These are phyloP conservation scores for Chymomyza procnemis DNA, from an alignment of 2,888 invertebrate species.

Conservation along the genomic window DNA sequence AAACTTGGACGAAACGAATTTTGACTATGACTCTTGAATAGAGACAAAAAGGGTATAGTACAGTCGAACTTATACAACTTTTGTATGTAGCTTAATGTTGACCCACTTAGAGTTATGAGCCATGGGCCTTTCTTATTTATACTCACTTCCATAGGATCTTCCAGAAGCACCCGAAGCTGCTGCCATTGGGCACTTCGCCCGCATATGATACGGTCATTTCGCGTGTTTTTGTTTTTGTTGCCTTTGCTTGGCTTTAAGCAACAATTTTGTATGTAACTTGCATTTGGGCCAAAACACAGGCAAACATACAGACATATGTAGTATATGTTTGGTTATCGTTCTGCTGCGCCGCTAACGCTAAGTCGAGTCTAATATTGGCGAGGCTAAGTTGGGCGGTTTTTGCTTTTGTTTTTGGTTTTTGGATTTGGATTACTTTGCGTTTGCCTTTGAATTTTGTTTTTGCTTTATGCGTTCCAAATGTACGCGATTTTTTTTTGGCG, in stretches of 20 bases:
- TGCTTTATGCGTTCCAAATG: slow-evolving; percentile 19
- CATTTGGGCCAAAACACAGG: not conserved
- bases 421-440: not conserved
- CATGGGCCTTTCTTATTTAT: slow-evolving; percentile 10
- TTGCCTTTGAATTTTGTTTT: not conserved
- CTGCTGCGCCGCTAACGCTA: slow-evolving; percentile 14
- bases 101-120: not conserved
- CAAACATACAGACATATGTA: not conserved
- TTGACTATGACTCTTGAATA: no score
- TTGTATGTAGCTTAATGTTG: not conserved
- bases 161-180: slow-evolving; percentile 96
- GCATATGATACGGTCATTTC: slow-evolving; percentile 93
- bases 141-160: slow-evolving; percentile 92
- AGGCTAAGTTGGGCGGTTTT: slow-evolving; percentile 40
- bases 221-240: slow-evolving; percentile 15
- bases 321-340: no score
- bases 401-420: not conserved
- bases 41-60: no score
- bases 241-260: slow-evolving; percentile 9
- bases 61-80: no score
- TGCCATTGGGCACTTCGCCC: slow-evolving; percentile 93
- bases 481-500: slow-evolving; percentile 42
- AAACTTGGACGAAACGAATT: no score
- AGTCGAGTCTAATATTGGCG: slow-evolving; percentile 22
- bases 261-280: not conserved